phyloP scores from a whole-genome alignment of 2,113 vertebrate genomes.

The Glaucomys volans region DNA sequence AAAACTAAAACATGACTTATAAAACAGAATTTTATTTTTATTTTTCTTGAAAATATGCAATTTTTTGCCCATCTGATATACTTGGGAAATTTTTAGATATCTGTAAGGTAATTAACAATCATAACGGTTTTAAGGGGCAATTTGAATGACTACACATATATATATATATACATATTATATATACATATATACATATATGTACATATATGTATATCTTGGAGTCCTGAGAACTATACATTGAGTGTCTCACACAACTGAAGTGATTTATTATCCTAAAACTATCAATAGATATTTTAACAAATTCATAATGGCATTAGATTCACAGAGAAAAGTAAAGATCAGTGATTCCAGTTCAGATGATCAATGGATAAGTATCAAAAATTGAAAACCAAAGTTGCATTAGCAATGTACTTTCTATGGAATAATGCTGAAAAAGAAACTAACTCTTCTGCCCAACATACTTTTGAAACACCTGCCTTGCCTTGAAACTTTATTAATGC shows the following conservation, averaged over 20 bases:
- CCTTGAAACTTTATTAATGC: constrained; percentile 37
- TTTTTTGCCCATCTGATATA: constrained; percentile 53
- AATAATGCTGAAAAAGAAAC: constrained; percentile 53
- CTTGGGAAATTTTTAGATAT: constrained; percentile 72
- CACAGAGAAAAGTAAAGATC: constrained; percentile 55
- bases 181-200: too few species aligned
- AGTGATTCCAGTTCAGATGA: constrained; percentile 38
- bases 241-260: constrained; percentile 6
- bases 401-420: constrained; percentile 29
- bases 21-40: constrained; percentile 78
- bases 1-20: constrained; percentile 79
- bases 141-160: constrained; percentile 69
- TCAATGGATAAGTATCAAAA: constrained; percentile 48
- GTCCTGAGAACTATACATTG: constrained; percentile 35
- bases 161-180: too few species aligned
- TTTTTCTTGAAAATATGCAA: constrained; percentile 68
- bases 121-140: constrained; percentile 71
- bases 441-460: constrained; percentile 50
- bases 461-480: too few species aligned
- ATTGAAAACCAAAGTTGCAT: not conserved
- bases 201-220: constrained; percentile 51
- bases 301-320: constrained; percentile 59
- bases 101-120: constrained; percentile 72
- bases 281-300: not conserved
- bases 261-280: constrained; percentile 8